Base-by-base conservation (phyloP, 2,888 invertebrate species). In the Coenonympha glycerion region DNA sequence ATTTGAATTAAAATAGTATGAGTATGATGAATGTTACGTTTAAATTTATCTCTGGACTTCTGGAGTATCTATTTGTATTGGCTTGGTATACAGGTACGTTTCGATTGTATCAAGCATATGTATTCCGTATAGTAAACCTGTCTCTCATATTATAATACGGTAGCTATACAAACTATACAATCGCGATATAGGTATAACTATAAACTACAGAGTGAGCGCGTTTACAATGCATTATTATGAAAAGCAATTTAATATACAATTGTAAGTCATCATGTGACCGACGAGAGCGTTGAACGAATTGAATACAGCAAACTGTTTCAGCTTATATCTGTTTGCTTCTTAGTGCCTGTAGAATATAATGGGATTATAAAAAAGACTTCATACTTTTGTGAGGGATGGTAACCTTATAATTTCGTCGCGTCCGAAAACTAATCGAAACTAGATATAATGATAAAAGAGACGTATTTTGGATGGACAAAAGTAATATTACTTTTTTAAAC, bases 171-270 rank as follows among this genome's bases (percentile, higher is more conserved):
- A 30, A n/a, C n/a, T n/a, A n/a, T 42, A 41, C 6, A 33, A 33
- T 34, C 30, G 37, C 55, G 52, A 56, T 50, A 6, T 26, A 22
- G 8, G 26, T 9, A 9, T 30, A 30, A 11, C 13, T 13, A 30
- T 13, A 48, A 55, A 54, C 31, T 52, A 33, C 36, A 47, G 49
- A 57, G 52, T 52, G 47, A 52, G 47, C 36, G 44, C 57, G 48
- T 46, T 53, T 57, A 54, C 56, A 53, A 56, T 57, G 49, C 59
- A 52, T 60, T 59, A 59, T 62, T 60, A 57, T 59, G 57, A 56
- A 57, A 58, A 62, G 54, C 61, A 62, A 60, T 62, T 62, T 58
- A 60, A 58, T 55, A 57, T 52, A 60, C 58, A 56, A 55, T 59
- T 55, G 56, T 44, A 51, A 52, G 53, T 60, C 61, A 62, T 62